phyloP scores from a whole-genome alignment of 2,888 invertebrate genomes.

The Cephus pulcher region DNA sequence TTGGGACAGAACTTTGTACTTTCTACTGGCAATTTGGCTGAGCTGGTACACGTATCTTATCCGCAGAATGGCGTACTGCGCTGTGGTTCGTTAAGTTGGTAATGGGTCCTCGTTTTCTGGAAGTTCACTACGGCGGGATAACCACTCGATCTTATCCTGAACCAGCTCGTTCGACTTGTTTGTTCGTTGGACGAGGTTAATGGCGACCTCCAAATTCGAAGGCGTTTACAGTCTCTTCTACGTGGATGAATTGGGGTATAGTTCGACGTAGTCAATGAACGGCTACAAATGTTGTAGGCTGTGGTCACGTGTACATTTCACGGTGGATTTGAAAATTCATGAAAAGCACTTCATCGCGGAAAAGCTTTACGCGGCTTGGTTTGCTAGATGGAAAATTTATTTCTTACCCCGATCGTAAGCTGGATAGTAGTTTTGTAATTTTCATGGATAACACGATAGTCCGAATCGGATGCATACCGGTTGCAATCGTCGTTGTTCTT shows the following conservation, averaged over 20 bases:
- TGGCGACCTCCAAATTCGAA: neutral
- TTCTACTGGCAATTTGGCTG: neutral
- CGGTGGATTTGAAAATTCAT: neutral
- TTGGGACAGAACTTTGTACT: neutral
- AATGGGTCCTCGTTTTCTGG: neutral
- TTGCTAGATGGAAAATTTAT: conserved; percentile 29
- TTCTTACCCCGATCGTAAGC: conserved; percentile 7
- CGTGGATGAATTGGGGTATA: neutral
- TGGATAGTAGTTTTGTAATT: neutral
- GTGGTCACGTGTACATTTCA: neutral
- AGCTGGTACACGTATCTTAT: neutral
- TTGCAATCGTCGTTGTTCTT: neutral
- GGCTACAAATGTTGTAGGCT: neutral
- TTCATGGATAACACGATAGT: neutral
- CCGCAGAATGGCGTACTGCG: neutral
- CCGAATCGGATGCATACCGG: neutral
- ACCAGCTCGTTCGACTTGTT: neutral
- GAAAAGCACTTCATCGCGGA: neutral
- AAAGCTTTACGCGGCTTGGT: conserved; percentile 7
- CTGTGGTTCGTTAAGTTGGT: neutral
- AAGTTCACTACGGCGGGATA: neutral
- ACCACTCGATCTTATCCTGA: neutral
- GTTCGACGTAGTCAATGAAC: neutral
- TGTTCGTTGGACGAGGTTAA: neutral
- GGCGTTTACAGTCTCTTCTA: neutral